phyloP scores from a whole-genome alignment of 2,113 vertebrate species.

The Sitta europaea region DNA sequence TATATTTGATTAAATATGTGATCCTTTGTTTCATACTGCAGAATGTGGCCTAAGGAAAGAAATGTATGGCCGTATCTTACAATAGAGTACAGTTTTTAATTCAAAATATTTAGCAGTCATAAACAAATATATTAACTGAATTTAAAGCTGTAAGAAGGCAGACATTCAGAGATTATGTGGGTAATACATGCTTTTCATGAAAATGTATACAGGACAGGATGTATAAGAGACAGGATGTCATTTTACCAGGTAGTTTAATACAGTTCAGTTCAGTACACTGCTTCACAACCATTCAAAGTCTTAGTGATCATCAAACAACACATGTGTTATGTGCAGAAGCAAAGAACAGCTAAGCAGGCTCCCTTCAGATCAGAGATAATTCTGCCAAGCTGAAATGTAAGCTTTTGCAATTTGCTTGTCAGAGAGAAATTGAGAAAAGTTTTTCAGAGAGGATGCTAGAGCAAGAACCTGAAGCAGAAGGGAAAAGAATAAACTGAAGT shows the following conservation, averaged over 20 bases:
- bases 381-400: not conserved
- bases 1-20: not conserved
- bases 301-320: not conserved
- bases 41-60: not conserved
- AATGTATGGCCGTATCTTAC: not conserved
- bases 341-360: not conserved
- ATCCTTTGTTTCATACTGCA: not conserved
- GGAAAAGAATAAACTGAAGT: not conserved
- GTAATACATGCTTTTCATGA: not conserved
- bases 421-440: not conserved
- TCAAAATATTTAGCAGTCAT: not conserved
- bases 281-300: not conserved
- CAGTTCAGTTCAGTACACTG: not conserved
- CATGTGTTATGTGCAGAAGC: not conserved
- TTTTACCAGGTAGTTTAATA: not conserved
- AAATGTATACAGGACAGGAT: not conserved
- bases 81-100: not conserved
- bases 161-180: not conserved
- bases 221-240: not conserved
- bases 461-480: not conserved
- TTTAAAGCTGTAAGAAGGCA: not conserved
- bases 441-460: not conserved
- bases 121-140: not conserved
- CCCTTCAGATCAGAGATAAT: not conserved
- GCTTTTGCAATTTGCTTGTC: not conserved